These are phyloP conservation scores for Microctenopoma lineatum DNA, from an alignment of 2,797 vertebrate species.

Conservation along the genomic window DNA sequence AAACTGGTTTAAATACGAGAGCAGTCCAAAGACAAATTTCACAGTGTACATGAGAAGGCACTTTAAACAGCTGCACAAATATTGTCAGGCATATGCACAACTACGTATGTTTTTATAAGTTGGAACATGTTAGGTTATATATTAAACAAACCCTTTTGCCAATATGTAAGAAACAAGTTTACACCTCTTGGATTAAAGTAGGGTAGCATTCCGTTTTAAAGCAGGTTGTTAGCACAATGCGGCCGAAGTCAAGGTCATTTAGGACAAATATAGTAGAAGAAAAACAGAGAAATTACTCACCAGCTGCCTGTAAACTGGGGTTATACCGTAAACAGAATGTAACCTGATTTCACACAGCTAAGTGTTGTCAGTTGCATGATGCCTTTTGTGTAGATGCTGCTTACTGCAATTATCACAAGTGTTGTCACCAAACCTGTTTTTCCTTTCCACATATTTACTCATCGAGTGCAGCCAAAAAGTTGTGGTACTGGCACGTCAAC, in stretches of 20 bases:
- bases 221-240: background rate
- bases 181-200: background rate
- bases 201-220: background rate
- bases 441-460: conserved; percentile 24
- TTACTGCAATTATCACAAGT: background rate
- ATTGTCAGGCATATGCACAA: background rate
- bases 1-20: background rate
- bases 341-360: conserved; percentile 1
- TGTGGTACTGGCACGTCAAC: background rate
- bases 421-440: conserved; percentile 39
- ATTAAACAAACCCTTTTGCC: no score
- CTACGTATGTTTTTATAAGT: background rate
- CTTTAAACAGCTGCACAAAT: background rate
- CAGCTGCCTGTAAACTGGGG: background rate
- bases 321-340: background rate
- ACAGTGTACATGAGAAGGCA: background rate
- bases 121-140: no score
- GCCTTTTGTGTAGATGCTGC: conserved; percentile 1
- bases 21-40: background rate
- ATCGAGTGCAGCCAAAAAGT: background rate
- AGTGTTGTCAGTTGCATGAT: background rate
- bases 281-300: conserved; percentile 14
- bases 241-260: background rate
- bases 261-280: background rate
- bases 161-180: no score